Evolutionary conservation across 1,140 invertebrate genomes (phyloP), one percentile per base, ranked within the genome.

Genomic region (Rhynchophorus ferrugineus): DNA sequence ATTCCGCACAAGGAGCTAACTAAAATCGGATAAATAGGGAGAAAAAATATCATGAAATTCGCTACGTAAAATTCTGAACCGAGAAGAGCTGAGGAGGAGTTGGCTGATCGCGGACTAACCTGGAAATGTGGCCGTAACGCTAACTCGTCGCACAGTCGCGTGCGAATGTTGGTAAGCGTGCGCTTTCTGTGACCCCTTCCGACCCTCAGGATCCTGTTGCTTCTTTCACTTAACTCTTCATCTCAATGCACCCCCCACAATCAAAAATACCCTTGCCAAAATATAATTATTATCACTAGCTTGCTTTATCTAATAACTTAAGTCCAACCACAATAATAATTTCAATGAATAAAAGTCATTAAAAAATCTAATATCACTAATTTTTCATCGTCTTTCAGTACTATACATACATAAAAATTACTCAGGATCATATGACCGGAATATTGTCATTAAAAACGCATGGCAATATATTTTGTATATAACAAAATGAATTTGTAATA

Each of bases 121-220:
- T 60, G 55, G 56, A 59, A 65, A 62, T 65, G 63, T 60, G 60
- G 56, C 59, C 44, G 58, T 61, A 61, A 61, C 39, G 49, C 52
- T 58, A 58, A 58, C 57, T 60, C 53, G 60, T 48, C 56, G 60
- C 60, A 60, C 58, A 61, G 58, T 58, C 63, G 58, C 61, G 63
- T 65, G 64, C 58, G 59, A 56, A 57, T 60, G 56, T 41, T 52
- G 52, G 60, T 53, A 62, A 56, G 60, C 62, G 60, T 60, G 64
- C 64, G 64, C 64, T 57, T 54, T 60, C 52, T 56, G 57, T 61
- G 59, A 65, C 61, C 65, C 65, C 61, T 61, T 58, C 58, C 61
- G 61, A 64, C 62, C 62, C 62, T 50, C 58, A 51, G 57, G 53
- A 60, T 65, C 65, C 64, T 66, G 64, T 66, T 67, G 65, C 63